These are phyloP conservation scores for Karalla daura DNA, from an alignment of 2,797 vertebrate genomes.

Conservation along the genomic window DNA sequence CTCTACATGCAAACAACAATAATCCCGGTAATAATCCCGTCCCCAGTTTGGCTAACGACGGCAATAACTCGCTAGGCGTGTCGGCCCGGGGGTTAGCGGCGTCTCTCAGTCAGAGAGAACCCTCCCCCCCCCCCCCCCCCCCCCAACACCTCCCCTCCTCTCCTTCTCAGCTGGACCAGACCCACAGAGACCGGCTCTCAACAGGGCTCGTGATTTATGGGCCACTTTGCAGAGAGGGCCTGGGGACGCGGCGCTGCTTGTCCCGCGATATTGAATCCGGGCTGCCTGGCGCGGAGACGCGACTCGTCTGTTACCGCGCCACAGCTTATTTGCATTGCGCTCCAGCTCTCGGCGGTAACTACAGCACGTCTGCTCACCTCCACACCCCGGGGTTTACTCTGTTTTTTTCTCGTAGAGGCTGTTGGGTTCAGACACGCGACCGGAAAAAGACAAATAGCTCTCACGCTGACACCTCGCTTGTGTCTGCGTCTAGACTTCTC, in stretches of 20 bases:
- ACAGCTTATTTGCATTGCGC: constrained; percentile 74
- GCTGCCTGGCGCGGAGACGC: constrained; percentile 64
- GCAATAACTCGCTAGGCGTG: constrained; percentile 52
- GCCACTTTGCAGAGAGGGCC: constrained; percentile 76
- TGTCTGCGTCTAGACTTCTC: neutral
- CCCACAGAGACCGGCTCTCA: constrained; percentile 71
- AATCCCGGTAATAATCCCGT: constrained; percentile 50
- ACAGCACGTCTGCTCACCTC: constrained; percentile 53
- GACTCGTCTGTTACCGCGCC: constrained; percentile 61
- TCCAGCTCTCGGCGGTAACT: constrained; percentile 63
- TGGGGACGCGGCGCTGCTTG: constrained; percentile 67
- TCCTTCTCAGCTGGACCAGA: constrained; percentile 64
- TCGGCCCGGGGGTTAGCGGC: constrained; percentile 4
- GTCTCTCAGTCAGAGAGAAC: constrained; percentile 17
- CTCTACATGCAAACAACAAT: constrained; percentile 33
- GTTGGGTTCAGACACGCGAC: constrained; percentile 35
- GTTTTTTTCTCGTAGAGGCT: constrained; percentile 38
- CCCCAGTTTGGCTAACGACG: constrained; percentile 52
- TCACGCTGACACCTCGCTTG: neutral
- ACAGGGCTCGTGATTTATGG: constrained; percentile 80
- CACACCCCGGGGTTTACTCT: constrained; percentile 46
- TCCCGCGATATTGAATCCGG: constrained; percentile 73
- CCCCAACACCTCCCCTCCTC: constrained; percentile 18
- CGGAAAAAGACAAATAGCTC: constrained; percentile 30
- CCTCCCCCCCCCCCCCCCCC: constrained; percentile 30